Conservation (phyloP, 1,140 invertebrate species). For the Drosophila pseudoananassae region DNA sequence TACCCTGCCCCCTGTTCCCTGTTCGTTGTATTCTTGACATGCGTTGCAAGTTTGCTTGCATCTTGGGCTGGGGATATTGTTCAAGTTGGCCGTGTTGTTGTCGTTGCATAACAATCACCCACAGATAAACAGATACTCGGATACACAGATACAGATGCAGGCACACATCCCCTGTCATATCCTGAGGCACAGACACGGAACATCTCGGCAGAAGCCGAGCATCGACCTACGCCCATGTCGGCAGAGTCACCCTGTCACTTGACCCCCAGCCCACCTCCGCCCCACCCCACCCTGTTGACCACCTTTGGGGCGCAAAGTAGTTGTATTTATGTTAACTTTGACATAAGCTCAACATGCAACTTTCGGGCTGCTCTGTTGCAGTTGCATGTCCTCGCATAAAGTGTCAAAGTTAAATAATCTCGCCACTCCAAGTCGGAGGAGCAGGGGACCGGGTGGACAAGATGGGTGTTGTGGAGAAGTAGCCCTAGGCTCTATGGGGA, state of each 20-base stretch:
- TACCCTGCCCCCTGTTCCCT: conserved; percentile 5
- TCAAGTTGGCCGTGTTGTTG: conserved; percentile 40
- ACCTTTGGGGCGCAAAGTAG: conserved; percentile 67
- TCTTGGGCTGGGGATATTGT: conserved; percentile 18
- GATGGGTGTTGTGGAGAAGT: conserved; percentile 10
- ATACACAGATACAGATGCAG: conserved; percentile 3
- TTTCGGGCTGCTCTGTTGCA: conserved; percentile 54
- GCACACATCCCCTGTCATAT: conserved; percentile 38
- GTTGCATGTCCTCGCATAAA: conserved; percentile 73
- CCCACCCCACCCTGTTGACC: background rate
- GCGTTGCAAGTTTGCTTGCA: conserved; percentile 20
- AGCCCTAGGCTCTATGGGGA: conserved; percentile 31
- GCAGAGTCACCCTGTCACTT: background rate
- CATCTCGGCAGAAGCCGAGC: conserved; percentile 1
- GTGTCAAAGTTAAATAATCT: conserved; percentile 77
- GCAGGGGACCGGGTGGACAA: background rate
- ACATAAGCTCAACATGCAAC: conserved; percentile 79
- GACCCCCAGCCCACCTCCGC: background rate
- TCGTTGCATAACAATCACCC: conserved; percentile 42
- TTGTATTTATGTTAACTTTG: conserved; percentile 81
- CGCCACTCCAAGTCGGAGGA: conserved; percentile 21
- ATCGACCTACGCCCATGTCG: conserved; percentile 40
- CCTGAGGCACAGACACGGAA: conserved; percentile 37
- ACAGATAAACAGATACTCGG: conserved; percentile 21
- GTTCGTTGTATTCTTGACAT: conserved; percentile 66